phyloP scores from a whole-genome alignment of 2,797 vertebrate species.

The Phoeniculus purpureus region DNA sequence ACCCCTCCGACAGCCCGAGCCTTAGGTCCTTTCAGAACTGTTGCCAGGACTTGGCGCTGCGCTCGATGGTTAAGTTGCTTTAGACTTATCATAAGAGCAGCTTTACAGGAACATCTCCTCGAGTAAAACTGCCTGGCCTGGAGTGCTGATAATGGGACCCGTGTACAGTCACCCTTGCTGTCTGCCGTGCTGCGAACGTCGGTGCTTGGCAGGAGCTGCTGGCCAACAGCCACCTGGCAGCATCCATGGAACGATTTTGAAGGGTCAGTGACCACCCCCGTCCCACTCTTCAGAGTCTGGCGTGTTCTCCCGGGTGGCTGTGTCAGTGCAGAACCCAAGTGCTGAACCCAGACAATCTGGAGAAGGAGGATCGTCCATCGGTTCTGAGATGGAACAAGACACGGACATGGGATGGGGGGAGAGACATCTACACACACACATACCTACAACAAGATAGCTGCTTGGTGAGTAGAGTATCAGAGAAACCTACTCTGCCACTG shows the following conservation, averaged over 20 bases:
- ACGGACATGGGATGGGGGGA: not conserved
- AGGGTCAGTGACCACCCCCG: rapidly evolving
- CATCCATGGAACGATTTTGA: rapidly evolving
- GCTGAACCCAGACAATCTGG: rapidly evolving
- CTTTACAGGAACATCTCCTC: not conserved
- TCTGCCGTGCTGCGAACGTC: rapidly evolving
- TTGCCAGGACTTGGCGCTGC: not conserved
- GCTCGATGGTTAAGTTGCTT: rapidly evolving
- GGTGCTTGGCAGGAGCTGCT: rapidly evolving
- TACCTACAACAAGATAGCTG: not conserved
- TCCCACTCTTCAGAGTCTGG: rapidly evolving
- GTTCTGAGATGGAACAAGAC: not conserved
- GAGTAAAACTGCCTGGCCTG: rapidly evolving
- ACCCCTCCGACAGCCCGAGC: rapidly evolving
- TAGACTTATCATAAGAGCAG: rapidly evolving
- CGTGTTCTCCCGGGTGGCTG: rapidly evolving
- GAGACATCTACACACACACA: rapidly evolving
- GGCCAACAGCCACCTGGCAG: not conserved
- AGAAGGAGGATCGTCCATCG: not conserved
- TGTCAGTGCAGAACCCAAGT: not conserved
- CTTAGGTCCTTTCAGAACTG: rapidly evolving
- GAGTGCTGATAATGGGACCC: rapidly evolving
- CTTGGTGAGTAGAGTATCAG: not conserved
- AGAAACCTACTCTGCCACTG: not conserved
- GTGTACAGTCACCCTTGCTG: no score